A percentile compares a stretch with the other conserved stretches of the same genome.
These are phyloP conservation scores for Corella eumyota DNA, from an alignment of 23 tunicate genomes.

Conservation along the genomic window DNA sequence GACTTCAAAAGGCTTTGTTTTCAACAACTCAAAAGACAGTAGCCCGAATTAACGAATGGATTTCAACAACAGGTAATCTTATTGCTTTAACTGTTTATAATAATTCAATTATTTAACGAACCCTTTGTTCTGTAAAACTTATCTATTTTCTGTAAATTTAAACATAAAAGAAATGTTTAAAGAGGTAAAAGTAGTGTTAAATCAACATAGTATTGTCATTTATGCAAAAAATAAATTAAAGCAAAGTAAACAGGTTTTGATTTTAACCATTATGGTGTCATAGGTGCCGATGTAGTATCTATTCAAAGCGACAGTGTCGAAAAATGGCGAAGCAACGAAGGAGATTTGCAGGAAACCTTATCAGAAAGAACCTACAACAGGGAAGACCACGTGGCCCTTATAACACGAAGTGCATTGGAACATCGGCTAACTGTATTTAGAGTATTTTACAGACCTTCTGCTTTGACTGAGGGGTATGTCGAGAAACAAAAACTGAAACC, in stretches of 20 bases:
- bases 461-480: conserved; percentile 4
- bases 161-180: too few relatives aligned
- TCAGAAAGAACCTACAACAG: conserved; percentile 59
- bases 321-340: conserved; percentile 33
- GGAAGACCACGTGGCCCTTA: conserved; percentile 28
- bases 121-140: too few relatives aligned
- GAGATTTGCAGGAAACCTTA: conserved; percentile 4
- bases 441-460: conserved; percentile 30
- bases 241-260: too few relatives aligned
- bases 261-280: too few relatives aligned
- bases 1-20: conserved; percentile 38
- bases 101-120: too few relatives aligned
- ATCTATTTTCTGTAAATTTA: too few relatives aligned
- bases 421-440: conserved; percentile 40
- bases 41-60: conserved; percentile 40
- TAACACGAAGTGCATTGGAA: conserved; percentile 32
- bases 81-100: too few relatives aligned
- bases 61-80: conserved; percentile 23
- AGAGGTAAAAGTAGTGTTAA: too few relatives aligned
- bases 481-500: conserved; percentile 5
- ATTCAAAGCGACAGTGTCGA: conserved; percentile 63
- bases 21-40: conserved; percentile 35
- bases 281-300: conserved; percentile 51
- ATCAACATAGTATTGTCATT: too few relatives aligned
- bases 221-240: too few relatives aligned